These are phyloP conservation scores for Seriola dumerili DNA, from an alignment of 2,113 vertebrate species.

Conservation along the genomic window DNA sequence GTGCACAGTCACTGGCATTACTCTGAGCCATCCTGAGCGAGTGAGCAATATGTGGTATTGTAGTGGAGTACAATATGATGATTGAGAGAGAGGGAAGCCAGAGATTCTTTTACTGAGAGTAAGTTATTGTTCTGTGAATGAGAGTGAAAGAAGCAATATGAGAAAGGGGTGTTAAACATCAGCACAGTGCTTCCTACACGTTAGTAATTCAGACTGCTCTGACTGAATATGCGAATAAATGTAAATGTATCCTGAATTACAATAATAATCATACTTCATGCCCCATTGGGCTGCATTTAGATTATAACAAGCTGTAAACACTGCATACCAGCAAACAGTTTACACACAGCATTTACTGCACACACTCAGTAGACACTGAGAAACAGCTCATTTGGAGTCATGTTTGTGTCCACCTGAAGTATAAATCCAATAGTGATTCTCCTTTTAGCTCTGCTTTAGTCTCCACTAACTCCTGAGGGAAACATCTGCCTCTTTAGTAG, in stretches of 20 bases:
- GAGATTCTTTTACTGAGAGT: slow-evolving; percentile 60
- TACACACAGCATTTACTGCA: no score
- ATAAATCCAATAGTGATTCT: background rate
- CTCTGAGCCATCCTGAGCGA: slow-evolving; percentile 53
- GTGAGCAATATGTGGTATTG: slow-evolving; percentile 57
- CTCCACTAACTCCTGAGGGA: background rate
- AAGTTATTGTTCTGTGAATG: slow-evolving; percentile 56
- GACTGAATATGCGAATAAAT: background rate
- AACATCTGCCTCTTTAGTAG: no score
- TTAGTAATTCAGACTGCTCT: background rate
- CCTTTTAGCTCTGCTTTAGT: background rate
- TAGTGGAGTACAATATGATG: slow-evolving; percentile 66
- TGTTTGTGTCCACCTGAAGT: no score
- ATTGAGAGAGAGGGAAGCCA: slow-evolving; percentile 54
- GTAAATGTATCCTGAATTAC: background rate
- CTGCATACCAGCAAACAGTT: no score
- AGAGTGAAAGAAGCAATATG: slow-evolving; percentile 28
- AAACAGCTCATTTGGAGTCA: background rate
- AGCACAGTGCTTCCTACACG: background rate
- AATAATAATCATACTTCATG: background rate
- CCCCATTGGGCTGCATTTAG: background rate
- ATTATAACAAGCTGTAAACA: background rate
- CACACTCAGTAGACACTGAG: background rate
- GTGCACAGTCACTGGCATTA: slow-evolving; percentile 48
- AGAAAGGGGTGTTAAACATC: background rate